These are phyloP conservation scores for Chelonia mydas DNA, from an alignment of 2,797 vertebrate species.

Conservation along the genomic window DNA sequence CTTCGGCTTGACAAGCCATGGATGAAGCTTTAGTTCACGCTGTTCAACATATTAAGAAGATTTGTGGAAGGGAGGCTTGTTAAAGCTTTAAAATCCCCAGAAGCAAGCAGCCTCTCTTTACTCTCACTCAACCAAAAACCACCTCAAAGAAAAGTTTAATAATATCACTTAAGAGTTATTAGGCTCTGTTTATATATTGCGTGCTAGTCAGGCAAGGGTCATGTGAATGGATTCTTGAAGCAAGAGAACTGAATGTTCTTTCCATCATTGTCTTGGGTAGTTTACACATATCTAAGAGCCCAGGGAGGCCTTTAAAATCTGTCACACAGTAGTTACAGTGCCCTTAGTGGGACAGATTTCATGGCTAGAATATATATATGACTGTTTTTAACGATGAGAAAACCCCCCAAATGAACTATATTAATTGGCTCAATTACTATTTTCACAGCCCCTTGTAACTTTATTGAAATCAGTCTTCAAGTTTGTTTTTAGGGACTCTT, in stretches of 20 bases:
- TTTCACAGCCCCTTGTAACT: neutral
- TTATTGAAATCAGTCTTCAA: neutral
- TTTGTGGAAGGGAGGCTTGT: neutral
- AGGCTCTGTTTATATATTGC: neutral
- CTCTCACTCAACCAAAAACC: neutral
- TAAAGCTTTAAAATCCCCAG: neutral
- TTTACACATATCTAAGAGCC: neutral
- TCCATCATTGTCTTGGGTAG: neutral
- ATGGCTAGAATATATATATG: neutral
- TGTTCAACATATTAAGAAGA: neutral
- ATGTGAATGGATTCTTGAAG: neutral
- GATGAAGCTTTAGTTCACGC: constrained; percentile 14
- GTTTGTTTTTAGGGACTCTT: neutral
- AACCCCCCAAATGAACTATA: neutral
- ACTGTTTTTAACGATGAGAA: neutral
- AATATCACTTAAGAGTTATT: neutral
- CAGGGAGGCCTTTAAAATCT: neutral
- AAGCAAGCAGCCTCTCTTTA: neutral
- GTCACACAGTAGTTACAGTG: rapidly evolving
- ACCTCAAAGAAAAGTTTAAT: neutral
- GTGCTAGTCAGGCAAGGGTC: neutral
- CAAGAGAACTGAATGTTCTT: neutral
- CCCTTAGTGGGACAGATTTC: neutral
- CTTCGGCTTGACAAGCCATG: neutral
- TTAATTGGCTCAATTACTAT: neutral